Evolutionary conservation across 2,797 vertebrate species (phyloP).

Genomic region (Morus bassanus): DNA sequence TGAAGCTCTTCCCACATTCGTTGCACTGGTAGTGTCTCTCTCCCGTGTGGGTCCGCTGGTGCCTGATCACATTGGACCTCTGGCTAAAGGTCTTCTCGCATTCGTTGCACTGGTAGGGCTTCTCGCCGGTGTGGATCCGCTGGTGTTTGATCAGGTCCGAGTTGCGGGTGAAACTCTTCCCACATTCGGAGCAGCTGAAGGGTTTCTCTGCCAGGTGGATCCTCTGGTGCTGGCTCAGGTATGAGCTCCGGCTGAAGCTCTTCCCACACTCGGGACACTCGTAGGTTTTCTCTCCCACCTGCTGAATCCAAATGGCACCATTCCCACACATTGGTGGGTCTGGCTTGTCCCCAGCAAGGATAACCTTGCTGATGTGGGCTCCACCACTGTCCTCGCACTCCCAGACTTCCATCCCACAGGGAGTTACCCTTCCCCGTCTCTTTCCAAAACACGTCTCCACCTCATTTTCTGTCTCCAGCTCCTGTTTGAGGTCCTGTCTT

Average conservation of each 20-base stretch:
- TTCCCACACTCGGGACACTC: constrained; percentile 55
- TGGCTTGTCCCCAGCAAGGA: background rate
- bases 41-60: constrained; percentile 71
- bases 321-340: background rate
- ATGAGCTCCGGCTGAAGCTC: constrained; percentile 56
- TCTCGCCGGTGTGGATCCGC: constrained; percentile 47
- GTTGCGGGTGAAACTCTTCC: constrained; percentile 69
- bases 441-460: background rate
- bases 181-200: constrained; percentile 65
- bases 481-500: background rate
- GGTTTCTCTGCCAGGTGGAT: constrained; percentile 68
- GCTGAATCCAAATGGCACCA: constrained; percentile 50
- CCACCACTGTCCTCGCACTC: background rate
- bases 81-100: constrained; percentile 71
- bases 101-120: constrained; percentile 33
- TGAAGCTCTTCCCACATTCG: constrained; percentile 65
- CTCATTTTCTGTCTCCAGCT: background rate
- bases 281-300: constrained; percentile 54
- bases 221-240: constrained; percentile 53
- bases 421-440: background rate
- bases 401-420: background rate
- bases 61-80: constrained; percentile 71
- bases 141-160: constrained; percentile 64
- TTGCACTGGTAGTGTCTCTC: constrained; percentile 69
- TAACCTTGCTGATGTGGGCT: background rate